Evolutionary conservation across 2,888 invertebrate genomes (phyloP).

Genomic region (Entomobrya proxima): DNA sequence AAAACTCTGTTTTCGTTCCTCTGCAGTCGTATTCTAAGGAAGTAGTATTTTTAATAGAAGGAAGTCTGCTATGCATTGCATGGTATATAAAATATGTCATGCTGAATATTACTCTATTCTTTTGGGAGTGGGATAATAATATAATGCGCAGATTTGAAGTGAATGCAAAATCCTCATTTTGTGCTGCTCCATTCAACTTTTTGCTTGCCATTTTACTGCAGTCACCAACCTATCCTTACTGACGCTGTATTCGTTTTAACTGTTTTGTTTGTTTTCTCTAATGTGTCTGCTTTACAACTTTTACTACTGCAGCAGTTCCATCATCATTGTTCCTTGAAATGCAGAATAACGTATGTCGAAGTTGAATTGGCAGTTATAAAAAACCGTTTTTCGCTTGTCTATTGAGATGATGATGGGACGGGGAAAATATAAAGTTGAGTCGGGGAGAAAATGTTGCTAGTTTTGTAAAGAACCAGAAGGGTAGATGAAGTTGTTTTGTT

Average conservation of each 20-base stretch:
- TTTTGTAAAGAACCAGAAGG: background rate
- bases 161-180: slow-evolving; percentile 22
- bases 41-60: too few species aligned
- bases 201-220: background rate
- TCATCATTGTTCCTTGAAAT: background rate
- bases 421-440: slow-evolving; percentile 8
- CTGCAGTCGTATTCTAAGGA: background rate
- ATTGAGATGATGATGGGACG: slow-evolving; percentile 10
- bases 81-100: background rate
- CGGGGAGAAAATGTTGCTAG: slow-evolving; percentile 13
- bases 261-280: background rate
- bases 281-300: background rate
- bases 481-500: background rate
- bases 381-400: slow-evolving; percentile 4
- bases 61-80: background rate
- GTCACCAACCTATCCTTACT: background rate
- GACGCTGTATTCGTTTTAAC: background rate
- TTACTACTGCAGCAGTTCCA: background rate
- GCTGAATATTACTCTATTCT: background rate
- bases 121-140: slow-evolving; percentile 3
- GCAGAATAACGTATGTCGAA: background rate
- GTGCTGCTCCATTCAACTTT: background rate
- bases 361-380: background rate
- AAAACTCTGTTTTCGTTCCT: background rate
- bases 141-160: slow-evolving; percentile 29